A percentile compares a stretch with the other conserved stretches of the same genome.
These are phyloP conservation scores for Aethes cnicana DNA, from an alignment of 2,888 invertebrate species.

Conservation along the genomic window DNA sequence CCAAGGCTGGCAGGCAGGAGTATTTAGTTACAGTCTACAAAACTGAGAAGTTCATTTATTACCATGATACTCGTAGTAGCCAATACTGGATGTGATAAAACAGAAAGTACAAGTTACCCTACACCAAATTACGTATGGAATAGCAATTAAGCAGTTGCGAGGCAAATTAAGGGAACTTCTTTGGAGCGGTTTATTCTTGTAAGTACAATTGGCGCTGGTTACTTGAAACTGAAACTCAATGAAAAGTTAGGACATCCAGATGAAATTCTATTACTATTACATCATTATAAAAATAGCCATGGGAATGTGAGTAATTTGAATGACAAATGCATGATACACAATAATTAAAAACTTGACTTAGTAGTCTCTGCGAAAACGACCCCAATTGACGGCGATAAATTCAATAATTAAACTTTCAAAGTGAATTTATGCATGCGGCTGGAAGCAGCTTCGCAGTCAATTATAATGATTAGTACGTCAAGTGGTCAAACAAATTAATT, in stretches of 20 bases:
- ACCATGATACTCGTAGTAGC: neutral
- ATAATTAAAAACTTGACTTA: too few species aligned
- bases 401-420: too few species aligned
- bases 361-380: too few species aligned
- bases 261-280: too few species aligned
- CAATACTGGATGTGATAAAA: constrained; percentile 18
- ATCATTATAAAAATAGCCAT: too few species aligned
- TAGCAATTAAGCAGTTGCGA: constrained; percentile 34
- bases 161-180: constrained; percentile 30
- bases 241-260: constrained; percentile 4
- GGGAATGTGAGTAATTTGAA: too few species aligned
- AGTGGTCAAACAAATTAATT: neutral
- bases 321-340: too few species aligned
- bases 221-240: constrained; percentile 1
- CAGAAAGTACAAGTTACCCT: constrained; percentile 27
- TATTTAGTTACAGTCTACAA: constrained; percentile 21
- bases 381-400: too few species aligned
- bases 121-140: constrained; percentile 35
- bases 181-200: constrained; percentile 21
- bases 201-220: constrained; percentile 11
- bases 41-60: too few species aligned
- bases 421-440: too few species aligned
- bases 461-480: too few species aligned
- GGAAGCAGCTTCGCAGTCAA: too few species aligned
- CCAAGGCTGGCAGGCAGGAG: constrained; percentile 25